Conservation (phyloP, 2,888 invertebrate genomes). For the Lissonota sp. region DNA sequence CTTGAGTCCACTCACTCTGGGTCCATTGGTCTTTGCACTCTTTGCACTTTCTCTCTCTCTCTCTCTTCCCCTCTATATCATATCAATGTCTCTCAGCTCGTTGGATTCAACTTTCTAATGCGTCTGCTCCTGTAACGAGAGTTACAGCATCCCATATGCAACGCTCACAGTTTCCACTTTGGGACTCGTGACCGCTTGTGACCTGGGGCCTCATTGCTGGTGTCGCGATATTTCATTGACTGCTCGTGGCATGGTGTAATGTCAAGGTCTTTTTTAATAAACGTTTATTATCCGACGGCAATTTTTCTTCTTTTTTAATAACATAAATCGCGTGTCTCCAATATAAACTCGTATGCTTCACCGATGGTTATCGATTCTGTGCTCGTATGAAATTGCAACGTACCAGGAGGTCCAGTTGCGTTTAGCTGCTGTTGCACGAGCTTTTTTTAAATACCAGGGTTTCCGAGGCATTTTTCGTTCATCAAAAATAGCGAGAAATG, state of each 20-base stretch:
- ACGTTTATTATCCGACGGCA: background rate
- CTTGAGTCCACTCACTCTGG: constrained; percentile 18
- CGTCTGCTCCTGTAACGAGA: constrained; percentile 45
- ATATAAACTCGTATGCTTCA: too few relatives aligned
- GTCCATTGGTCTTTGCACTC: constrained; percentile 28
- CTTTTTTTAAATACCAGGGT: too few relatives aligned
- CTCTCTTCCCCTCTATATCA: background rate
- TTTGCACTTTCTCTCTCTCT: background rate
- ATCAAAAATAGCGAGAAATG: too few relatives aligned
- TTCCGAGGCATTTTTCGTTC: too few relatives aligned
- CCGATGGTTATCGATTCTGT: too few relatives aligned
- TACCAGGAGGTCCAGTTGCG: too few relatives aligned
- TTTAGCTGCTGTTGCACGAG: too few relatives aligned
- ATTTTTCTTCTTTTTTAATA: too few relatives aligned
- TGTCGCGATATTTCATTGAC: constrained; percentile 24
- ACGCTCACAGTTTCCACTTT: constrained; percentile 19
- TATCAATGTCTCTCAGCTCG: background rate
- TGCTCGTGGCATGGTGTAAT: background rate
- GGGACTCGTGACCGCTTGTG: constrained; percentile 19
- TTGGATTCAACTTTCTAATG: constrained; percentile 45
- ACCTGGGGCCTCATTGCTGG: background rate
- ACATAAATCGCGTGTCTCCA: background rate
- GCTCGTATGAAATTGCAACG: too few relatives aligned
- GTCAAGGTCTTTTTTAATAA: constrained; percentile 14
- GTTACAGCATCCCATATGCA: constrained; percentile 39